Conservation (phyloP, 1,140 invertebrate genomes). For the Metopolophium dirhodum region DNA sequence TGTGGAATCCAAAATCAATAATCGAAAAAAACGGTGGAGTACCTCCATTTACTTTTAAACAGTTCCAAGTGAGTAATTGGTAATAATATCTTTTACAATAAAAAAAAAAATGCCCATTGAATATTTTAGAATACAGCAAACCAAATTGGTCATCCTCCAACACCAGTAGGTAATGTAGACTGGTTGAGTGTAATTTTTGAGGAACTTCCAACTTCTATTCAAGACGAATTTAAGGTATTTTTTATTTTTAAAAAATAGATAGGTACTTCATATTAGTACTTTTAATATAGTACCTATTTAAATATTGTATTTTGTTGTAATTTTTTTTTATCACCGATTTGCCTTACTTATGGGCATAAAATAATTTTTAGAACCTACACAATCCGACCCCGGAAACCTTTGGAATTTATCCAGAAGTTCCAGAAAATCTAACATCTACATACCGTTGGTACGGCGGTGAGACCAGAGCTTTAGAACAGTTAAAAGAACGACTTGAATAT, state of each 20-base stretch:
- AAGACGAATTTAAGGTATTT: constrained; percentile 30
- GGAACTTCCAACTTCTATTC: background rate
- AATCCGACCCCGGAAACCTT: constrained; percentile 69
- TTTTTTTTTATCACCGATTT: background rate
- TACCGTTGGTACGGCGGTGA: constrained; percentile 73
- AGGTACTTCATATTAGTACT: background rate
- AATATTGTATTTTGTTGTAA: background rate
- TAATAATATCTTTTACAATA: background rate
- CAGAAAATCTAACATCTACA: constrained; percentile 63
- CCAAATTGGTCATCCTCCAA: background rate
- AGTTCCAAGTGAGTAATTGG: constrained; percentile 70
- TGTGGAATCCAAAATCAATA: constrained; percentile 73
- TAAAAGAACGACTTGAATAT: constrained; percentile 59
- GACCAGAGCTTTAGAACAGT: constrained; percentile 69
- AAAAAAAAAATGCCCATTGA: background rate
- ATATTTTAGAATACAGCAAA: background rate
- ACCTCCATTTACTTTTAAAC: constrained; percentile 76
- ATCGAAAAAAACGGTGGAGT: constrained; percentile 74
- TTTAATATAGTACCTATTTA: background rate
- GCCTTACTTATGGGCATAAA: background rate
- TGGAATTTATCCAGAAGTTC: constrained; percentile 65
- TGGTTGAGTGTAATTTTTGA: constrained; percentile 17
- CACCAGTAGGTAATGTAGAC: background rate
- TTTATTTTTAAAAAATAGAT: background rate
- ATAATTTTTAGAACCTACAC: background rate